Evolutionary conservation across 2,797 vertebrate species (phyloP), one percentile per base, ranked within the genome.

Genomic region (Pagetopsis macropterus): DNA sequence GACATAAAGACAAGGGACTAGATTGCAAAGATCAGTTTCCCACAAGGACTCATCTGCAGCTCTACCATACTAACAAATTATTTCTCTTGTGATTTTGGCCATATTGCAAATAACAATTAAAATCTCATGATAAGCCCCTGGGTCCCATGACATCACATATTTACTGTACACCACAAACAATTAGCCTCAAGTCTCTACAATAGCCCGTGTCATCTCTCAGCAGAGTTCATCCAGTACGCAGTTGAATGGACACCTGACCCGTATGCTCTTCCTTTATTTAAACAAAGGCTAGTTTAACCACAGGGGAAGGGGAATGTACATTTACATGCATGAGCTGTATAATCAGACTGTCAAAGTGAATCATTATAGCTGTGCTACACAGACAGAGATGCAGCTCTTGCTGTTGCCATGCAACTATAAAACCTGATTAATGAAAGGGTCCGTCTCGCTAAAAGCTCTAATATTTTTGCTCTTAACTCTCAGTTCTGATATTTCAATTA

Each of bases 171-270:
- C 56, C 44, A 21, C 45, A 65, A 66, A 79, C 63, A 65, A 70
- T 43, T 61, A 41, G 60, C 27, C 72, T n/a, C 10, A 14, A 1
- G 58, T 13, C 49, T 0, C 31, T 41, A 63, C 50, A 59, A 59
- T 55, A 44, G 3, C 57, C 52, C 0, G 72, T 65, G 70, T 85
- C 69, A 64, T 79, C 67, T 85, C 84, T 81, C 59, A 70, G 40
- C 19, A 0, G 1, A 56, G 73, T 75, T 79, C 61, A 78, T 79
- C 33, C 74, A 44, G 44, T 67, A 46, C 71, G 57, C 70, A 68
- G 65, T 43, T 45, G 6, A 70, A 71, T 14, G 65, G 75, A 75
- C 78, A 87, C 65, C 72, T 75, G 79, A 85, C 68, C 70, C 12
- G 55, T 72, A 58, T 77, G 61, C 62, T 76, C 67, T 68, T 37